Evolutionary conservation across 1,140 invertebrate species (phyloP).

Genomic region (Odontomachus brunneus): DNA sequence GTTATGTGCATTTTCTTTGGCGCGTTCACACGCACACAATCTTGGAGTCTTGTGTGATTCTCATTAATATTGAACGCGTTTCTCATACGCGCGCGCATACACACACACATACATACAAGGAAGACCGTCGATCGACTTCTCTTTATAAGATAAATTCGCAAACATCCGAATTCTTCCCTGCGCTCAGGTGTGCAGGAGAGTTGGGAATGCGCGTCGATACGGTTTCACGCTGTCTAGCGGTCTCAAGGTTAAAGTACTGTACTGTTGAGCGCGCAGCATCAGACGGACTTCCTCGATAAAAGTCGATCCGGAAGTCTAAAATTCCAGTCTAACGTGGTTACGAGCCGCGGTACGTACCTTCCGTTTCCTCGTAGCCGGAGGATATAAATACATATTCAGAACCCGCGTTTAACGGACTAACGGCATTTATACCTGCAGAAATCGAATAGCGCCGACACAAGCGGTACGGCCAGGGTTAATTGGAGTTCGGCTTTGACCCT

Average conservation of each 20-base stretch:
- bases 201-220: constrained; percentile 36
- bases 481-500: constrained; percentile 58
- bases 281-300: constrained; percentile 51
- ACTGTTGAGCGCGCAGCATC: constrained; percentile 2
- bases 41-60: no score
- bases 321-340: constrained; percentile 56
- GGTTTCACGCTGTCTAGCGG: constrained; percentile 32
- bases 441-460: constrained; percentile 49
- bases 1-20: constrained; percentile 33
- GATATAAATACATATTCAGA: constrained; percentile 64
- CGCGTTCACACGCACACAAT: neutral
- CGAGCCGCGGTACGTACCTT: constrained; percentile 45
- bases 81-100: no score
- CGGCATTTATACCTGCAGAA: constrained; percentile 58
- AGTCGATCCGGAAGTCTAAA: constrained; percentile 59
- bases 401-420: constrained; percentile 57
- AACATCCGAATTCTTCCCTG: constrained; percentile 23
- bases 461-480: constrained; percentile 57
- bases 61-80: constrained; percentile 43
- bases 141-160: neutral
- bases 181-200: neutral
- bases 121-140: neutral
- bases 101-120: neutral
- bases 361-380: constrained; percentile 60
- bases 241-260: constrained; percentile 61